Conservation (phyloP, 2,797 vertebrate genomes). For the Todus mexicanus region DNA sequence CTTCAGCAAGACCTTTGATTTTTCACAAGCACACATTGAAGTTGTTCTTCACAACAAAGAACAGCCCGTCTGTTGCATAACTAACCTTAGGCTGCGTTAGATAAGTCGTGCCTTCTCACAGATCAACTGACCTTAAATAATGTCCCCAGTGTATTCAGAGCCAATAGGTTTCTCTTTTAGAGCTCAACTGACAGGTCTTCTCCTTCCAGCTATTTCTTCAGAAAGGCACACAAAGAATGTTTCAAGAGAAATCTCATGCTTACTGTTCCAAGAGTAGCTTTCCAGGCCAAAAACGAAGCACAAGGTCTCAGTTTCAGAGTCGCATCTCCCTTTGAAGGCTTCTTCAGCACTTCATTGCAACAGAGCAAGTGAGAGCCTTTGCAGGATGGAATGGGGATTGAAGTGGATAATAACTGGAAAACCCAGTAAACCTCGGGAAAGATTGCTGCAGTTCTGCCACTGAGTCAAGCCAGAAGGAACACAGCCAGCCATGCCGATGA, state of each 20-base stretch:
- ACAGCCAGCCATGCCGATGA: not conserved
- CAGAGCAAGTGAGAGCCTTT: not conserved
- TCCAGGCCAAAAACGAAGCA: constrained; percentile 11
- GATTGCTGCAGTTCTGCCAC: not conserved
- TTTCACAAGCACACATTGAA: constrained; percentile 35
- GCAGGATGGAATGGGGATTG: not conserved
- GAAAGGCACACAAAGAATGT: constrained; percentile 18
- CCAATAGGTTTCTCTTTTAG: constrained; percentile 45
- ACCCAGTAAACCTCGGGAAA: not conserved
- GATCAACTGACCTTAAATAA: constrained; percentile 70
- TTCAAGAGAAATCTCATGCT: constrained; percentile 43
- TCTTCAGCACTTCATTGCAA: not conserved
- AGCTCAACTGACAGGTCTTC: constrained; percentile 55
- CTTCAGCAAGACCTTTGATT: constrained; percentile 59
- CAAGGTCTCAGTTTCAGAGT: constrained; percentile 3
- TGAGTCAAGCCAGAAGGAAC: constrained; percentile 18
- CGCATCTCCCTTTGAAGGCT: not conserved
- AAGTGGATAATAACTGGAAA: not conserved
- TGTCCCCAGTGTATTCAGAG: constrained; percentile 54
- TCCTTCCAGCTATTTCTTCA: constrained; percentile 63
- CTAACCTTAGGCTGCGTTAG: constrained; percentile 61
- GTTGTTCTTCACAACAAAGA: constrained; percentile 55
- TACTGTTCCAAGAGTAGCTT: constrained; percentile 21
- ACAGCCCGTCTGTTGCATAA: constrained; percentile 50
- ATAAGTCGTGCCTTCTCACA: constrained; percentile 50